A percentile compares a stretch with the other conserved stretches of the same genome.
These are phyloP conservation scores for Corydoras maculifer DNA, from an alignment of 2,113 vertebrate genomes.

Conservation along the genomic window DNA sequence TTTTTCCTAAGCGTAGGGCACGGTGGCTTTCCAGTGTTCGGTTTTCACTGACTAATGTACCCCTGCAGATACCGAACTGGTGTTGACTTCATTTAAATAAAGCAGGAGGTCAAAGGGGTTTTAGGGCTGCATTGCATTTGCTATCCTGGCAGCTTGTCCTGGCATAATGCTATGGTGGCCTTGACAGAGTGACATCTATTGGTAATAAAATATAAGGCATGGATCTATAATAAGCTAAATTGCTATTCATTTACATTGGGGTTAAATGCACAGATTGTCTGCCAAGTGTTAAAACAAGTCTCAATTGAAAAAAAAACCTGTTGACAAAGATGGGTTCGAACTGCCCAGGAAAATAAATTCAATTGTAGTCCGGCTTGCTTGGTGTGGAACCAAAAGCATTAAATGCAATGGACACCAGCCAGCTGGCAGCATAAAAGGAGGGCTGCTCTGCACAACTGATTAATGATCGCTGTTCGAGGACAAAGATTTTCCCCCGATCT, in stretches of 20 bases:
- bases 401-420: slow-evolving; percentile 64
- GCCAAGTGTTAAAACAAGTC: slow-evolving; percentile 44
- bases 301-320: slow-evolving; percentile 26
- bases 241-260: too few relatives aligned
- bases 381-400: slow-evolving; percentile 60
- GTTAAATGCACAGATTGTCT: slow-evolving; percentile 12
- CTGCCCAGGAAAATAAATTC: slow-evolving; percentile 34
- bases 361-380: slow-evolving; percentile 54
- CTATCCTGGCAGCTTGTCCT: neutral
- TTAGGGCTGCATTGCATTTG: neutral
- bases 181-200: neutral
- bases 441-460: slow-evolving; percentile 63
- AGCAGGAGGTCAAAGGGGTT: neutral
- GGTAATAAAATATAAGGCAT: neutral
- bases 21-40: too few relatives aligned
- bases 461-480: slow-evolving; percentile 62
- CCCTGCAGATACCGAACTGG: too few relatives aligned
- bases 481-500: slow-evolving; percentile 46
- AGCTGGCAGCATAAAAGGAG: slow-evolving; percentile 66
- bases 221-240: neutral
- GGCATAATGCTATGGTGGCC: neutral
- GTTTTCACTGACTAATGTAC: too few relatives aligned
- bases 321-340: slow-evolving; percentile 38
- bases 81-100: neutral
- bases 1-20: too few relatives aligned